Conservation (phyloP, 2,888 invertebrate species). For the Gibbula magus region DNA sequence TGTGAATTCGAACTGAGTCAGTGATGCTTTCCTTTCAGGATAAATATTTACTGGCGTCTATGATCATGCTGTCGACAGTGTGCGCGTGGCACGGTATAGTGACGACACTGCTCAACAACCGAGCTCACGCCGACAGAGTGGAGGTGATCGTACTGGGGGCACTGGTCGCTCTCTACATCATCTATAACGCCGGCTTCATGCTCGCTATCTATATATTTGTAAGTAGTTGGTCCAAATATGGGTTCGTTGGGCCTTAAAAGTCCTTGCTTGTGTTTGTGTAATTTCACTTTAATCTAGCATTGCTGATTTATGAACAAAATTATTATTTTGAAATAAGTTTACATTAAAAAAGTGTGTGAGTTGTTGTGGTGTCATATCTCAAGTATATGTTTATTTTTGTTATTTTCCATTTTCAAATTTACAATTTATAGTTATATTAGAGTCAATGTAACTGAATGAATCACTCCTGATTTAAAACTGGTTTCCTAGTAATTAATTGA, state of each 20-base stretch:
- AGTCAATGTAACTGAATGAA: too few relatives aligned
- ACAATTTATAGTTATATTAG: too few relatives aligned
- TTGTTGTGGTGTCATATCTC: too few relatives aligned
- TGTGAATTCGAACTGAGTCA: too few relatives aligned
- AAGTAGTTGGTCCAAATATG: slow-evolving; percentile 49
- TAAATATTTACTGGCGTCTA: slow-evolving; percentile 72
- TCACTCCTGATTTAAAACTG: too few relatives aligned
- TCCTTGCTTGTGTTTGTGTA: slow-evolving; percentile 10
- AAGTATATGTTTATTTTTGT: too few relatives aligned
- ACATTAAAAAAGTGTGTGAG: too few relatives aligned
- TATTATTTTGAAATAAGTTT: too few relatives aligned
- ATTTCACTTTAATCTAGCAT: neutral
- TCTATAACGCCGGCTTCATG: slow-evolving; percentile 72
- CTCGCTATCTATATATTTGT: slow-evolving; percentile 73
- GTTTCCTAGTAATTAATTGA: too few relatives aligned
- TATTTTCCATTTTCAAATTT: too few relatives aligned
- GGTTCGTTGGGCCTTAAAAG: neutral
- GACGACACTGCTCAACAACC: slow-evolving; percentile 53
- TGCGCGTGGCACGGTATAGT: slow-evolving; percentile 74
- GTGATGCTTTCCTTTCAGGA: slow-evolving; percentile 58
- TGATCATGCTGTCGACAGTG: slow-evolving; percentile 70
- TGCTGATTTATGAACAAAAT: neutral
- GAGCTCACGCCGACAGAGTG: slow-evolving; percentile 53
- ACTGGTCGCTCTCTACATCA: slow-evolving; percentile 67
- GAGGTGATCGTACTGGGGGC: slow-evolving; percentile 71